phyloP scores from a whole-genome alignment of 64 coral and sea anemone species.

The Montipora capricornis region DNA sequence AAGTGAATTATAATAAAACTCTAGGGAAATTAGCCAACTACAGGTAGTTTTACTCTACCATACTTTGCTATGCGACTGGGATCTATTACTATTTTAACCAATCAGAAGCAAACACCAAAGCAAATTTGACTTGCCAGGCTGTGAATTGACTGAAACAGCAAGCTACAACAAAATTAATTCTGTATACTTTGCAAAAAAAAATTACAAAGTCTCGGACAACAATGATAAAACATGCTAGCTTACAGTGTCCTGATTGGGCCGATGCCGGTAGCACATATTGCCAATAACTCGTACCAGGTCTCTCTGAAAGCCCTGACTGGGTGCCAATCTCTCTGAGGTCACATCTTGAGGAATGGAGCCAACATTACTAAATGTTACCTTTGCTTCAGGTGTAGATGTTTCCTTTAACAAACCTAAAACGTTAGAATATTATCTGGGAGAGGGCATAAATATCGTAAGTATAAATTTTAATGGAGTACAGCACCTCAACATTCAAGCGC shows the following conservation, averaged over 20 bases:
- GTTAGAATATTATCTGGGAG: background rate
- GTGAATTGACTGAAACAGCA: too few relatives aligned
- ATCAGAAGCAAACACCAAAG: background rate
- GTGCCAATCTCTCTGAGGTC: slow-evolving; percentile 73
- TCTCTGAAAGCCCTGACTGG: slow-evolving; percentile 93
- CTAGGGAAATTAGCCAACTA: too few relatives aligned
- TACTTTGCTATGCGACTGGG: too few relatives aligned
- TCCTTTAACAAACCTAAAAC: slow-evolving; percentile 75
- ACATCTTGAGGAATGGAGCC: slow-evolving; percentile 24
- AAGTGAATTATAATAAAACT: background rate
- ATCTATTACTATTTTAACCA: background rate
- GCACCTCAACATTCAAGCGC: too few relatives aligned
- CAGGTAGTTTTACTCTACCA: too few relatives aligned
- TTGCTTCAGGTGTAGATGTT: slow-evolving; percentile 49
- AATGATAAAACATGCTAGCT: background rate
- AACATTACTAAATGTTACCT: slow-evolving; percentile 41
- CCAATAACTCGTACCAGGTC: slow-evolving; percentile 88
- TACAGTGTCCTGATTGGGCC: slow-evolving; percentile 84
- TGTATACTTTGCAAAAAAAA: background rate
- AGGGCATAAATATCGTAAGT: background rate
- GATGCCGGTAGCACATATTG: slow-evolving; percentile 91
- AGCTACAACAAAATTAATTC: too few relatives aligned
- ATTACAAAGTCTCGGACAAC: background rate
- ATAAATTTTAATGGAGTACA: background rate
- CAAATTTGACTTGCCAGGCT: background rate